Percentiles rank a stretch among this genome's conserved stretches.
phyloP scores from a whole-genome alignment of 2,797 vertebrate genomes.

The Phalloptychus januarius region DNA sequence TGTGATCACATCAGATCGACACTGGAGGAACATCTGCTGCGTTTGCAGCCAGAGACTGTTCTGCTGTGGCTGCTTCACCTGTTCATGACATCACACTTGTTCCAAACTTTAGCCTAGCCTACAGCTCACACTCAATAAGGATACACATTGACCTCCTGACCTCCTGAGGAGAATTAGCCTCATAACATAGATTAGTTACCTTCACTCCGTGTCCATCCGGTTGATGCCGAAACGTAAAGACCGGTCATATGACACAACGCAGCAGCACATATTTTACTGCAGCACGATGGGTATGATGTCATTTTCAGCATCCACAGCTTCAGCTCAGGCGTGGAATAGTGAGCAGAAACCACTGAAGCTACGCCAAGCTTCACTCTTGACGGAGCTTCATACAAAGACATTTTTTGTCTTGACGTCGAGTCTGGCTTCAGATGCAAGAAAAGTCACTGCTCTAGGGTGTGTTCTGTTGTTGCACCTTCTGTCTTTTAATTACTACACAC shows the following conservation, averaged over 20 bases:
- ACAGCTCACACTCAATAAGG: neutral
- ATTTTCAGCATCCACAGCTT: neutral
- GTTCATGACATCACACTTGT: neutral
- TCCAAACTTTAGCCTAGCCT: neutral
- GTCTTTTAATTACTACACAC: conserved; percentile 47
- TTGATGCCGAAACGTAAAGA: neutral
- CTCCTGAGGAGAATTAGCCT: neutral
- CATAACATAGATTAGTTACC: neutral
- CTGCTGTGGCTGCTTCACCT: neutral
- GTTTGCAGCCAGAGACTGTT: neutral
- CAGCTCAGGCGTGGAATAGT: neutral
- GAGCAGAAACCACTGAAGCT: neutral
- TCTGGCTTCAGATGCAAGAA: neutral
- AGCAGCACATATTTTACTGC: neutral
- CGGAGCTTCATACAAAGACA: neutral
- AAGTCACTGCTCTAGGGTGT: neutral
- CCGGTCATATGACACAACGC: neutral
- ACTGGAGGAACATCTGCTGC: neutral
- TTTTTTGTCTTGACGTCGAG: neutral
- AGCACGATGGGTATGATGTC: neutral
- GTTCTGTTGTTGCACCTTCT: conserved; percentile 18
- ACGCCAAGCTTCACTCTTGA: neutral
- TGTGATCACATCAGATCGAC: neutral
- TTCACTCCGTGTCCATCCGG: neutral
- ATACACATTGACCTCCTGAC: too few species aligned